A percentile compares a stretch with the other conserved stretches of the same genome.
These are phyloP conservation scores for Xylocopa sonorina DNA, from an alignment of 1,140 invertebrate genomes.

Conservation along the genomic window DNA sequence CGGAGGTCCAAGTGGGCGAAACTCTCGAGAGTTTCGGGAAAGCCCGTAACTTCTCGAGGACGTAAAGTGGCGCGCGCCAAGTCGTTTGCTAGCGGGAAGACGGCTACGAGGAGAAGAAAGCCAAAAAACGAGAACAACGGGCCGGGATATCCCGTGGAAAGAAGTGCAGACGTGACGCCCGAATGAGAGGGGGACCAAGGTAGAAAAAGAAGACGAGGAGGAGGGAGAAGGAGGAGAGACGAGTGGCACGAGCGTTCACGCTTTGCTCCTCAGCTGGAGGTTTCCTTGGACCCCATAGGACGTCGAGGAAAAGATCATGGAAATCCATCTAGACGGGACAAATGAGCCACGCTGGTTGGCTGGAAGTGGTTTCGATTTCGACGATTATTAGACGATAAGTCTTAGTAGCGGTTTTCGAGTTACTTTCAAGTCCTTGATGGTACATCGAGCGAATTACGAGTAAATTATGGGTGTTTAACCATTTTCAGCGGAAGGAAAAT, in stretches of 20 bases:
- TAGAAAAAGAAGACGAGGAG: not conserved
- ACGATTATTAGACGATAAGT: too few relatives aligned
- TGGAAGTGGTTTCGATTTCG: not conserved
- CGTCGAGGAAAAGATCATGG: slow-evolving; percentile 14
- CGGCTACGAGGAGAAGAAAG: slow-evolving; percentile 26
- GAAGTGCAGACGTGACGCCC: not conserved
- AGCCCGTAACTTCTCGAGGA: slow-evolving; percentile 18
- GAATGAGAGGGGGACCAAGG: too few relatives aligned
- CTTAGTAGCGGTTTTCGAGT: too few relatives aligned
- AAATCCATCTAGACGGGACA: slow-evolving; percentile 23
- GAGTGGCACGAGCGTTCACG: slow-evolving; percentile 13
- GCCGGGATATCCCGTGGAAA: not conserved
- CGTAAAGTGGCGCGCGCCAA: slow-evolving; percentile 54
- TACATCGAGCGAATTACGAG: too few relatives aligned
- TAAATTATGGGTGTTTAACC: too few relatives aligned
- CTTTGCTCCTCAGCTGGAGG: slow-evolving; percentile 48
- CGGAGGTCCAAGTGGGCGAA: not conserved
- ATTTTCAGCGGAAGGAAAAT: too few relatives aligned
- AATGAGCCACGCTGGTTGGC: not conserved
- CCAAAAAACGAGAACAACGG: slow-evolving; percentile 23
- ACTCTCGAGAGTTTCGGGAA: slow-evolving; percentile 14
- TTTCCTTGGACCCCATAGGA: slow-evolving; percentile 37
- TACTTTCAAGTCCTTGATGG: too few relatives aligned
- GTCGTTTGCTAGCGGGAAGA: slow-evolving; percentile 36
- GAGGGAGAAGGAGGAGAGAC: not conserved